Base-by-base conservation (phyloP, 2,797 vertebrate genomes). In the Takifugu ocellatus region DNA sequence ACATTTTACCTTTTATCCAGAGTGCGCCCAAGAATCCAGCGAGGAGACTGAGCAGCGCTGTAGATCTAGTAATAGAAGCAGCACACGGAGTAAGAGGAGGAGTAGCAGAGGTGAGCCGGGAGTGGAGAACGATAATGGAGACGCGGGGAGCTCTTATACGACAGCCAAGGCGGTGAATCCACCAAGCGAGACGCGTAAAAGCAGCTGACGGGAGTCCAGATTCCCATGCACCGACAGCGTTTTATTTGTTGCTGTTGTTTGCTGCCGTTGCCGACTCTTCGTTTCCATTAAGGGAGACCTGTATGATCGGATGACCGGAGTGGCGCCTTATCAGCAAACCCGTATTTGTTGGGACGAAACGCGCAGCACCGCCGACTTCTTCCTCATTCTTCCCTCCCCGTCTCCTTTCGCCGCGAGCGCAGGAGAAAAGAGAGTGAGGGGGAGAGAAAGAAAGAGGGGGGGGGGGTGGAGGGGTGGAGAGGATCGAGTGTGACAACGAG, bases 341-440 rank as follows among this genome's bases (percentile, higher is more conserved):
- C 86, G 84, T 79, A 84, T 81, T 68, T 55, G 79, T 59, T 63
- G 85, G 84, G 76, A 84, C 81, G 82, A 87, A 77, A 78, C 75
- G 87, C 76, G 86, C 72, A 65, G 73, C 63, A 62, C 51, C 4
- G 75, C 62, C 74, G 82, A 84, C 81, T 78, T 86, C 89, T 92
- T 91, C 90, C 89, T 91, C 90, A 90, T 92, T 90, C 90, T 89
- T 90, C 72, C 80, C 71, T 77, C 67, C 68, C 71, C 39, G 68
- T 62, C 29, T 61, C 51, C 70, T 62, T 59, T 74, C 53, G 27
- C 69, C 68, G 67, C 48, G 55, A 69, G 60, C 63, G 62, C 54
- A 45, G 25, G 66, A 71, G 68, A 51, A 29, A 51, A 49, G 42
- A 24, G 54, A 42, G 43, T 11, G 51, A 27, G 39, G 17, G 55